Conservation (phyloP, 2,797 vertebrate genomes). For the Thripadectes ignobilis region DNA sequence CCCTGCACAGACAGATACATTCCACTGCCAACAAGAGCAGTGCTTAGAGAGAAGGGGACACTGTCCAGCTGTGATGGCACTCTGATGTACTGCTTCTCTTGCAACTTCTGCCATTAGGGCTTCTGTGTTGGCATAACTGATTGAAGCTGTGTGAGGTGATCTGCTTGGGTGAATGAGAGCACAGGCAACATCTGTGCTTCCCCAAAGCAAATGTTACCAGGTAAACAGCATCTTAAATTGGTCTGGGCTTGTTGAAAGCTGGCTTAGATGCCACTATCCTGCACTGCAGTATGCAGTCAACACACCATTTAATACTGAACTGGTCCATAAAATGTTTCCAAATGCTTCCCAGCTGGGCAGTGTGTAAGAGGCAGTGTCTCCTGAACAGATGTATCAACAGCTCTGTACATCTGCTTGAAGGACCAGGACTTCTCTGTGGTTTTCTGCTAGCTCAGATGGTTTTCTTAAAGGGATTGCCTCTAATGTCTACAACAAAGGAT, state of each 20-base stretch:
- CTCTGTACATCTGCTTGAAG: background rate
- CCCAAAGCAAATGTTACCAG: background rate
- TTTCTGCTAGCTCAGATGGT: constrained; percentile 3
- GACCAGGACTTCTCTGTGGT: background rate
- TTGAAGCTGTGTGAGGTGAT: background rate
- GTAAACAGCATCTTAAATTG: background rate
- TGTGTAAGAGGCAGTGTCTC: background rate
- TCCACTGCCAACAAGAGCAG: background rate
- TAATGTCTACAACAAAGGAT: background rate
- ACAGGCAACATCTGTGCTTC: background rate
- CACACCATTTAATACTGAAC: background rate
- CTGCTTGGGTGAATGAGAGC: background rate
- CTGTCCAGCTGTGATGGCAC: background rate
- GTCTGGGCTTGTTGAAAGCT: background rate
- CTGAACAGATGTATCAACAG: background rate
- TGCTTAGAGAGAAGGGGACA: background rate
- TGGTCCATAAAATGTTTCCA: background rate
- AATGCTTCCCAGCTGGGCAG: background rate
- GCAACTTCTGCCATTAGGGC: background rate
- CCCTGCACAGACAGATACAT: background rate
- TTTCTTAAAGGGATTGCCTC: constrained; percentile 11
- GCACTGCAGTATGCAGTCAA: background rate
- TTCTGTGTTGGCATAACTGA: background rate
- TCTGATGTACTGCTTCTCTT: background rate
- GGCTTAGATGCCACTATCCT: background rate